Evolutionary conservation across 1,140 invertebrate species (phyloP).

Genomic region (Drosophila watanabei): DNA sequence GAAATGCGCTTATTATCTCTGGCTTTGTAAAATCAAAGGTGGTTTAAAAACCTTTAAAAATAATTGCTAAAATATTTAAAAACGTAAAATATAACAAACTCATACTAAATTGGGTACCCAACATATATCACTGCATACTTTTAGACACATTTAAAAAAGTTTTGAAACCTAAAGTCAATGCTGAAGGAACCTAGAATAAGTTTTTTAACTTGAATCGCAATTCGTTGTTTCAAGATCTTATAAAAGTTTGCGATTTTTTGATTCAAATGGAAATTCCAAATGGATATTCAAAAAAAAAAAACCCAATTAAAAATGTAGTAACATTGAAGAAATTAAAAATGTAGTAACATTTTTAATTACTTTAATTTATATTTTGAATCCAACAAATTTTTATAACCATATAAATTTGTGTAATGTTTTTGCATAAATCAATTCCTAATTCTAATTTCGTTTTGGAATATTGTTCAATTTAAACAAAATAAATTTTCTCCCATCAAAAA

Average conservation of each 20-base stretch:
- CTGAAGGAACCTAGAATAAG: not conserved
- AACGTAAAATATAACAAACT: not conserved
- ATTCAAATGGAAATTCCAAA: not conserved
- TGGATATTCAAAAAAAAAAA: not conserved
- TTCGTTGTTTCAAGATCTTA: not conserved
- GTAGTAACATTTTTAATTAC: not conserved
- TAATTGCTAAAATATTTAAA: not conserved
- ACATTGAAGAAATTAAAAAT: not conserved
- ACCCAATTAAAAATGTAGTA: not conserved
- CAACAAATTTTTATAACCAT: not conserved
- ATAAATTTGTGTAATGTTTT: not conserved
- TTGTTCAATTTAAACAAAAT: constrained; percentile 9
- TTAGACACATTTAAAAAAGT: not conserved
- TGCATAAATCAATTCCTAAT: not conserved
- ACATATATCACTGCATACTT: not conserved
- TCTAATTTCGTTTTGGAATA: not conserved
- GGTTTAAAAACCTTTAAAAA: not conserved
- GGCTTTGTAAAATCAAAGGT: too few species aligned
- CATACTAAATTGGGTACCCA: not conserved
- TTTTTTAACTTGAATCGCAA: not conserved
- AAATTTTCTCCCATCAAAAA: constrained; percentile 13
- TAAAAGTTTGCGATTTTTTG: not conserved
- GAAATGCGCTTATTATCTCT: too few species aligned
- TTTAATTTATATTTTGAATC: not conserved
- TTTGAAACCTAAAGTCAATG: too few species aligned